Base-by-base conservation (phyloP, 2,113 vertebrate species). In the Butastur rufipennis region DNA sequence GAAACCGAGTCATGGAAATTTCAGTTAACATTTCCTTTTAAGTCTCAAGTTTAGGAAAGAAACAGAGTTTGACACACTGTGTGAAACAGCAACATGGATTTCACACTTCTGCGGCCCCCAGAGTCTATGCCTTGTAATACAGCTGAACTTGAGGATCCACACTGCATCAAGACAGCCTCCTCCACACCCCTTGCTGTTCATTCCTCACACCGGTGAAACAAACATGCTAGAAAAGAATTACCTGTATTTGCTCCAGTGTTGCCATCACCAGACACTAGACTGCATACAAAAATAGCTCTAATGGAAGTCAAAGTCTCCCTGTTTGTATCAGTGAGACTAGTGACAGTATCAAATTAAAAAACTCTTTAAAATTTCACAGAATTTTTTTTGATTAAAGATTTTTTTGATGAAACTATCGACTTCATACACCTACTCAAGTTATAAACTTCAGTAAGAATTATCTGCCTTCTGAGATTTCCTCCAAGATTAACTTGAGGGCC, bases 341-440 rank as follows among this genome's bases (percentile, higher is more conserved):
- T 74, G 26, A 81, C 31, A 67, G 38, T 47, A 86, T 16, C 9
- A 85, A 79, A 83, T 8, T 20, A 53, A 65, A 80, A 79, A 85
- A 73, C 42, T 61, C 34, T 40, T 86, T 42, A 56, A 3, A 16
- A 79, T n/a, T 65, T 68, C 40, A 75, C 13, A 26, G 27, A 15
- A 2, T 9, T 19, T 22, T 42, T 79, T 17, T 59, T 9, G 0
- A 43, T 11, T 1, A 36, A 63, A 63, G 2, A 0, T 11, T 22
- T 40, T 58, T 84, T 56, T 67, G 1, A 62, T 45, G 3, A 73
- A 55, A 90, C 6, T 23, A 11, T 31, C 1, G 0, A 53, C 27
- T 67, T 68, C 47, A 77, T 50, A 72, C 5, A 61, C 11, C 18
- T 72, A 72, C 19, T 63, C 10, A 83, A 70, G 27, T 25, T 74